Evolutionary conservation across 2,888 invertebrate genomes (phyloP).

Genomic region (Dorcus hopei): DNA sequence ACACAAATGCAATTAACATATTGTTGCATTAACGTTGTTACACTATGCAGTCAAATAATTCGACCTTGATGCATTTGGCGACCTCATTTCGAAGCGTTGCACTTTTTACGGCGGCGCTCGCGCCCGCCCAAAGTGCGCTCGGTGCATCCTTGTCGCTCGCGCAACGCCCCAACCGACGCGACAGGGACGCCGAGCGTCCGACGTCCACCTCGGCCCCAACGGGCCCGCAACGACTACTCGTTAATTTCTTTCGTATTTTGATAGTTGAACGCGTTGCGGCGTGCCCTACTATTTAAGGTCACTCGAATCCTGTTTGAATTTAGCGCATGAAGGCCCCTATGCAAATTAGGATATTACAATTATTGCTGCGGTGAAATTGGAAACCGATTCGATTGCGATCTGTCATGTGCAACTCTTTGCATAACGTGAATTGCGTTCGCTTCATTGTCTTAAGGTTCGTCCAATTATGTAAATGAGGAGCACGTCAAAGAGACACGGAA

Average conservation of each 20-base stretch:
- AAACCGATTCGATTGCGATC: too few species aligned
- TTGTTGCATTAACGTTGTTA: conserved; percentile 12
- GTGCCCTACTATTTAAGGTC: conserved; percentile 34
- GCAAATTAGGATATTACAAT: conserved; percentile 2
- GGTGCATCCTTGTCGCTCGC: background rate
- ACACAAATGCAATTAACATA: conserved; percentile 8
- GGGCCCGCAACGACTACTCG: conserved; percentile 22
- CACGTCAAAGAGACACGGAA: too few species aligned
- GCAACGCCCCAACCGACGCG: background rate
- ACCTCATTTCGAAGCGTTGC: conserved; percentile 49
- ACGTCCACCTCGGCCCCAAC: conserved; percentile 17
- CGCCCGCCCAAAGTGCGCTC: background rate
- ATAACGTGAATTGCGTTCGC: too few species aligned
- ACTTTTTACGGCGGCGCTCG: conserved; percentile 34
- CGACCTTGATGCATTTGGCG: conserved; percentile 48
- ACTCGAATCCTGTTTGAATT: conserved; percentile 33
- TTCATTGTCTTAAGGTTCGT: too few species aligned
- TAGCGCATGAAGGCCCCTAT: conserved; percentile 17
- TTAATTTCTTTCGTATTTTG: conserved; percentile 30
- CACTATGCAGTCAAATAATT: conserved; percentile 36
- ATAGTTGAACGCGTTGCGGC: conserved; percentile 31
- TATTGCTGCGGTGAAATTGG: background rate
- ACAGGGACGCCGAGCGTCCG: background rate
- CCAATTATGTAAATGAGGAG: too few species aligned
- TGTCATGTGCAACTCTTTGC: too few species aligned